Evolutionary conservation across 2,888 invertebrate genomes (phyloP), one percentile per base, ranked within the genome.

Genomic region (Drosophila planitibia): DNA sequence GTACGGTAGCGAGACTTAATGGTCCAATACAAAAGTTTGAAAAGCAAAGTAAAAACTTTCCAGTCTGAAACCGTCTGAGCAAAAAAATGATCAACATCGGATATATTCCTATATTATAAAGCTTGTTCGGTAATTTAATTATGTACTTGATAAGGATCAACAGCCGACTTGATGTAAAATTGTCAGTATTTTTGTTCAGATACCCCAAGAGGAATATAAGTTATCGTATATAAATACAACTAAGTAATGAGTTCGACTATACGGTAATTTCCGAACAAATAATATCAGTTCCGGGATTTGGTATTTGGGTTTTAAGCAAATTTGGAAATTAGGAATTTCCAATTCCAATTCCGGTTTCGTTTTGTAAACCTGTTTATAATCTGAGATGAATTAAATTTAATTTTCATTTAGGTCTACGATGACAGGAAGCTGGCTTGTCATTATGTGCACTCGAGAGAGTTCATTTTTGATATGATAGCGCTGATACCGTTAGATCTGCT

Each of bases 371-470:
- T 39, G 19, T 19, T 19, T 0, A 9, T 19, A 4, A 39, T 28
- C n/a, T n/a, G 32, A 30, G 4, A 19, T 41, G 1, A 41, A 22
- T 47, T 22, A 2, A 4, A 22, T 47, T 47, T 4, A 7, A 47
- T 22, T 25, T 7, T 39, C 22, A 4, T 25, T 25, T 25, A 95
- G 95, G 97, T 99, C 51, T 98, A 98, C 94, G 97, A 99, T 93
- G 96, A 96, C 74, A 96, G 95, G 92, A 98, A 98, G 93, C 94
- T 99, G 76, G 97, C 98, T 67, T 96, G 96, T 81, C 98, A 98
- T 93, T 99, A 99, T 93, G 94, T 98, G 81, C 95, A 95, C 80
- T 98, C 98, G 37, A 95, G 96, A 85, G 95, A 96, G 80, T 98
- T 99, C 93, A 94, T 97, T 51, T 94, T 98, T 84, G 99, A 99